phyloP scores from a whole-genome alignment of 2,888 invertebrate species.

The Morpho achilles region DNA sequence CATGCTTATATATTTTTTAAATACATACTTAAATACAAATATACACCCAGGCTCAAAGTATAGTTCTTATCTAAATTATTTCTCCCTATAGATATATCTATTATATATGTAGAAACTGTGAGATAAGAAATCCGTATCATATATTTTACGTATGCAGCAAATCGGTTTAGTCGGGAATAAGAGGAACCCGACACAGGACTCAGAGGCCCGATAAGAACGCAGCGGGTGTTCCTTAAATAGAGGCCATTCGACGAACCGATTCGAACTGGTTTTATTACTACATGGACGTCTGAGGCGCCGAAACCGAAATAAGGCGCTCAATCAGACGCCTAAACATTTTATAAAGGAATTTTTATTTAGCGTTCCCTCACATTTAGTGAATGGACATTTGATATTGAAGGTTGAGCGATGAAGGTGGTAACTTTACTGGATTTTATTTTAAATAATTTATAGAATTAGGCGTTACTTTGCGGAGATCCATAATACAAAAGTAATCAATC shows the following conservation, averaged over 20 bases:
- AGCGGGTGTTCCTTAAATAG: constrained; percentile 66
- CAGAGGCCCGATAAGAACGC: constrained; percentile 56
- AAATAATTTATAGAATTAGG: too few relatives aligned
- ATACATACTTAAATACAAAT: too few relatives aligned
- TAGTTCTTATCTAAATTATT: too few relatives aligned
- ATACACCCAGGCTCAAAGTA: too few relatives aligned
- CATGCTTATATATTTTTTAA: too few relatives aligned
- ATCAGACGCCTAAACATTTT: constrained; percentile 36
- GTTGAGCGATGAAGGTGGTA: background rate
- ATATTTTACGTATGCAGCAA: constrained; percentile 19
- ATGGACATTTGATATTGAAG: constrained; percentile 1
- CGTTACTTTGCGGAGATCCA: too few relatives aligned
- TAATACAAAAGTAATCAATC: too few relatives aligned
- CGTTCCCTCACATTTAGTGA: constrained; percentile 5
- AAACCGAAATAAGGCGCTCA: constrained; percentile 46
- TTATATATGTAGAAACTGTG: constrained; percentile 8
- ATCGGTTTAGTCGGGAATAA: constrained; percentile 23
- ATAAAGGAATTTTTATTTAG: constrained; percentile 29
- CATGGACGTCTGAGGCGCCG: constrained; percentile 44
- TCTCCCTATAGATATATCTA: too few relatives aligned
- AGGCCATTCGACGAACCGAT: constrained; percentile 63
- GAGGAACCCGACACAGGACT: constrained; percentile 30
- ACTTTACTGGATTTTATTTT: too few relatives aligned
- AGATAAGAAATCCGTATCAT: constrained; percentile 4
- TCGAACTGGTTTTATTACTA: constrained; percentile 61